Percentiles rank a stretch among this genome's conserved stretches.
phyloP scores from a whole-genome alignment of 2,888 invertebrate genomes.

The Geophilus truncorum region DNA sequence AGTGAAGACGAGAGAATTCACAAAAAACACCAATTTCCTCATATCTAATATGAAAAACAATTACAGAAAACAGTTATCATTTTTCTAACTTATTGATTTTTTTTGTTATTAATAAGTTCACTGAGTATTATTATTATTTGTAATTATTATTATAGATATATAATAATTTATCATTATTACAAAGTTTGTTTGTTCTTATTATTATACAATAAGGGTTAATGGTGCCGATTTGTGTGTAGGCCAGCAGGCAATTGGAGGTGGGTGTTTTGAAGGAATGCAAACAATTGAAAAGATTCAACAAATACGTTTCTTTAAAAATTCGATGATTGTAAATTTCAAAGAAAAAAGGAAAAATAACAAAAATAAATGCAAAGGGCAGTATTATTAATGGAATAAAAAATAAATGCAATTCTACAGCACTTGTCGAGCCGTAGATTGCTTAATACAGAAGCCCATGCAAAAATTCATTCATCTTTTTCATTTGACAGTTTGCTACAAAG shows the following conservation, averaged over 20 bases:
- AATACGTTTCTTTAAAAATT: not conserved
- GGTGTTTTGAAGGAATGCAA: not conserved
- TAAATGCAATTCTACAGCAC: not conserved
- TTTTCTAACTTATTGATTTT: not conserved
- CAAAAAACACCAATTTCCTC: not conserved
- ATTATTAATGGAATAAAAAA: not conserved
- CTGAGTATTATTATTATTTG: not conserved
- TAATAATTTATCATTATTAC: slow-evolving; percentile 3
- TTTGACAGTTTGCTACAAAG: slow-evolving; percentile 30
- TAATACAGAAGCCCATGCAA: slow-evolving; percentile 15
- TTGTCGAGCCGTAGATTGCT: slow-evolving; percentile 1
- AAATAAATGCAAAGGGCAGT: slow-evolving; percentile 18
- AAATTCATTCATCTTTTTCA: slow-evolving; percentile 25
- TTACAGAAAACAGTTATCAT: not conserved
- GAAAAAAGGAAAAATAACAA: not conserved
- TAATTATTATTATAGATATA: too few relatives aligned
- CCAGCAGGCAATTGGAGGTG: not conserved
- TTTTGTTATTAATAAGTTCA: not conserved
- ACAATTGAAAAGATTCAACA: not conserved
- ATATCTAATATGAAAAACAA: not conserved
- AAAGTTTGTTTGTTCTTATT: not conserved
- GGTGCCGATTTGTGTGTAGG: not conserved
- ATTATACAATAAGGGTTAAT: not conserved
- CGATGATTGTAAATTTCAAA: too few relatives aligned
- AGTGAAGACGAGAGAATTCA: not conserved